A percentile compares a stretch with the other conserved stretches of the same genome.
These are phyloP conservation scores for Sylvicola cinctus DNA, from an alignment of 2,888 invertebrate genomes.

Conservation along the genomic window DNA sequence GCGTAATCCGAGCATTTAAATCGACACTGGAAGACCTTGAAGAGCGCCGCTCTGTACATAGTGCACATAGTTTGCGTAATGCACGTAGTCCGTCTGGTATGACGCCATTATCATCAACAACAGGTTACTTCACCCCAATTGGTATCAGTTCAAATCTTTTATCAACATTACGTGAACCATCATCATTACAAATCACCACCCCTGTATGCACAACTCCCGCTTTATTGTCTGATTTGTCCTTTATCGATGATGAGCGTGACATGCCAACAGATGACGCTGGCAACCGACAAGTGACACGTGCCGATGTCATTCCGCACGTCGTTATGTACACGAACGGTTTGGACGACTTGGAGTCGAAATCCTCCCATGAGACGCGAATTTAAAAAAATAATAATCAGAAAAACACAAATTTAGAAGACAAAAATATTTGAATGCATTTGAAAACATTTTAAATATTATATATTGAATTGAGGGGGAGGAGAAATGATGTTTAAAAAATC, in stretches of 20 bases:
- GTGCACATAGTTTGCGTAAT: slow-evolving; percentile 84
- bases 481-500: not conserved
- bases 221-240: slow-evolving; percentile 41
- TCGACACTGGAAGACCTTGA: slow-evolving; percentile 98
- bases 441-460: not conserved
- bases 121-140: too few relatives aligned
- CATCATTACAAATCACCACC: slow-evolving; percentile 10
- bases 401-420: too few relatives aligned
- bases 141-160: slow-evolving; percentile 5
- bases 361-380: slow-evolving; percentile 51
- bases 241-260: slow-evolving; percentile 40
- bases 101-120: slow-evolving; percentile 3
- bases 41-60: slow-evolving; percentile 96
- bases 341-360: slow-evolving; percentile 34
- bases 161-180: slow-evolving; percentile 10
- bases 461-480: not conserved
- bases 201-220: slow-evolving; percentile 7
- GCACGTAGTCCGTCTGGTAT: slow-evolving; percentile 45
- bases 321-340: slow-evolving; percentile 16
- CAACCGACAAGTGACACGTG: too few relatives aligned
- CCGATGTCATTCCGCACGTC: slow-evolving; percentile 10
- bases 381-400: too few relatives aligned
- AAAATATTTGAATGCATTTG: too few relatives aligned
- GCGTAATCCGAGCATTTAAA: slow-evolving; percentile 99
- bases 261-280: too few relatives aligned